Evolutionary conservation across 2,888 invertebrate genomes (phyloP).

Genomic region (Marronus borbonicus): DNA sequence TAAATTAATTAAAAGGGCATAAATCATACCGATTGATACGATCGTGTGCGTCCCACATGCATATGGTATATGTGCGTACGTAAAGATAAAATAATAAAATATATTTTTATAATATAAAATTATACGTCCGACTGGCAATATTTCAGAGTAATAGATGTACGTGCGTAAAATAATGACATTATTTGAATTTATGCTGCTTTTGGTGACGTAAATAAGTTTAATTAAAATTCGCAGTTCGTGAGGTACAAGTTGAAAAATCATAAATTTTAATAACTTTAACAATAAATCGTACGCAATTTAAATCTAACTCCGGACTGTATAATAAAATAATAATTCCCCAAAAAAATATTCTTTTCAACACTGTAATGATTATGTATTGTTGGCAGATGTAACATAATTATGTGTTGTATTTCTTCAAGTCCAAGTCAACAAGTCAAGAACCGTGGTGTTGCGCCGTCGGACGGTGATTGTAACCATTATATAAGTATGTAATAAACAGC

Average conservation of each 20-base stretch:
- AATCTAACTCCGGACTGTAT: not conserved
- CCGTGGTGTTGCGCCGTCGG: too few species aligned
- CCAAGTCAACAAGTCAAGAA: too few species aligned
- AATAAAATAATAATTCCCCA: too few species aligned
- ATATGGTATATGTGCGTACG: not conserved
- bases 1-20: slow-evolving; percentile 44
- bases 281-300: slow-evolving; percentile 6
- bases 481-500: too few species aligned
- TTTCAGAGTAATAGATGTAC: slow-evolving; percentile 36
- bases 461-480: too few species aligned
- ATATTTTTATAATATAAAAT: slow-evolving; percentile 31
- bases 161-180: slow-evolving; percentile 37
- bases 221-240: slow-evolving; percentile 29
- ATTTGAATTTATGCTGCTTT: slow-evolving; percentile 31
- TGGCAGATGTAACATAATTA: too few species aligned
- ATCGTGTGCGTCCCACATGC: not conserved
- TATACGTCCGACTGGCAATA: slow-evolving; percentile 18
- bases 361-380: too few species aligned
- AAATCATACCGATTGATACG: slow-evolving; percentile 34
- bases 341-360: too few species aligned
- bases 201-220: slow-evolving; percentile 33
- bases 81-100: slow-evolving; percentile 33
- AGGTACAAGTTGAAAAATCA: not conserved
- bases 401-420: too few species aligned
- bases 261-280: slow-evolving; percentile 7